Conservation (phyloP, 2,113 vertebrate genomes). For the Odocoileus hemionus region DNA sequence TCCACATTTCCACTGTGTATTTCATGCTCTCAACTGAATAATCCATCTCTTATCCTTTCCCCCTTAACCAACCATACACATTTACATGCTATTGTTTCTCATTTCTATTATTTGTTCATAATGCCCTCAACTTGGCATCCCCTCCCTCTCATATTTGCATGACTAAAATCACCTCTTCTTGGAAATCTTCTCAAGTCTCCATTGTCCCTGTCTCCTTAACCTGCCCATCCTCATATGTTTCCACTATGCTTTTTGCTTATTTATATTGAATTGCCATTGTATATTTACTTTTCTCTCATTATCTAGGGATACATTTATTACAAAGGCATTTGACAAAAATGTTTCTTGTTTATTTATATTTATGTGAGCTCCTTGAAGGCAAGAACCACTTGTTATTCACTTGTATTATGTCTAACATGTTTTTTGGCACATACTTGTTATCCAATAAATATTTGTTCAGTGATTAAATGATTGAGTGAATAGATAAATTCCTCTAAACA, state of each 20-base stretch:
- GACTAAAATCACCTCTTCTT: not conserved
- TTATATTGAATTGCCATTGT: not conserved
- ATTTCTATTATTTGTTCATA: not conserved
- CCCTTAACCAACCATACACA: not conserved
- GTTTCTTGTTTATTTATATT: not conserved
- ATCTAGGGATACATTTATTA: not conserved
- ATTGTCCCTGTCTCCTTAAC: not conserved
- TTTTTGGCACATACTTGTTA: not conserved
- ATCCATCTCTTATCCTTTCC: not conserved
- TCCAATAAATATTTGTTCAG: slow-evolving; percentile 1
- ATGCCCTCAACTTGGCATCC: not conserved
- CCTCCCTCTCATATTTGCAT: not conserved
- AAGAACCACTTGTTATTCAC: slow-evolving; percentile 7
- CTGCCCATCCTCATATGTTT: not conserved
- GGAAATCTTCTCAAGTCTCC: not conserved
- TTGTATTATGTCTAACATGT: not conserved
- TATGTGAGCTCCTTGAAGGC: not conserved
- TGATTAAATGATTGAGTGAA: slow-evolving; percentile 4
- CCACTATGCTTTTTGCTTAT: not conserved
- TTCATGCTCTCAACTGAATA: not conserved
- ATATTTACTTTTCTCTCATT: not conserved
- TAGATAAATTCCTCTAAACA: not conserved
- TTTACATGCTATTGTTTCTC: not conserved
- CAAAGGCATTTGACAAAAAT: not conserved
- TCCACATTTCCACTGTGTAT: not conserved